These are phyloP conservation scores for Tinea semifulvella DNA, from an alignment of 2,888 invertebrate genomes.

Conservation along the genomic window DNA sequence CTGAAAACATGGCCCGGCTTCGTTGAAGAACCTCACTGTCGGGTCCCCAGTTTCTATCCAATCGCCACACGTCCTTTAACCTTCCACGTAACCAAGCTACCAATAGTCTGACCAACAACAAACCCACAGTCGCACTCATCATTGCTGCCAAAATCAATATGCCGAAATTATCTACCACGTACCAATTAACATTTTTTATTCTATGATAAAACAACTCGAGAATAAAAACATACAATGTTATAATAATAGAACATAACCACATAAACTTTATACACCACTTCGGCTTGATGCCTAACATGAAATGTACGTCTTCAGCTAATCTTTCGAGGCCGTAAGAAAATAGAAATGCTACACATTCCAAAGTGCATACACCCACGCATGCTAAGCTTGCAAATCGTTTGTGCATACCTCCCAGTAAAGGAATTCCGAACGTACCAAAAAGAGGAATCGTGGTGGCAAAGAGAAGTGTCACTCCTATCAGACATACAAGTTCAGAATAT, in stretches of 20 bases:
- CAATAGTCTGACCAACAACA: slow-evolving; percentile 24
- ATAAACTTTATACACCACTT: slow-evolving; percentile 33
- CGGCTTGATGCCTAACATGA: slow-evolving; percentile 51
- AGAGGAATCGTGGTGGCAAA: slow-evolving; percentile 37
- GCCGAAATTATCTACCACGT: slow-evolving; percentile 13
- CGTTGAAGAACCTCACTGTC: slow-evolving; percentile 36
- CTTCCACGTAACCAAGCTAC: slow-evolving; percentile 26
- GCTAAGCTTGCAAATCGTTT: slow-evolving; percentile 26
- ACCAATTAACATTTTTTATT: neutral
- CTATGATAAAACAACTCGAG: slow-evolving; percentile 24
- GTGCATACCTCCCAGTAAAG: slow-evolving; percentile 24
- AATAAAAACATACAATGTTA: slow-evolving; percentile 30
- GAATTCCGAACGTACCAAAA: slow-evolving; percentile 29
- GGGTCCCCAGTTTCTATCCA: slow-evolving; percentile 48
- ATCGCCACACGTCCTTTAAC: slow-evolving; percentile 23
- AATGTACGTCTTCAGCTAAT: slow-evolving; percentile 55
- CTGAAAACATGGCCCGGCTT: slow-evolving; percentile 55
- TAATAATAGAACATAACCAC: slow-evolving; percentile 31
- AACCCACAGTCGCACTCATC: slow-evolving; percentile 15
- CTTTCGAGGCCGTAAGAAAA: slow-evolving; percentile 43
- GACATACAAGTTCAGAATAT: slow-evolving; percentile 33
- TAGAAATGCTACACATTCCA: slow-evolving; percentile 41
- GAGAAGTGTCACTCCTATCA: slow-evolving; percentile 24
- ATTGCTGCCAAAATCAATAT: slow-evolving; percentile 24
- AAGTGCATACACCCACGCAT: slow-evolving; percentile 27